Conservation (phyloP, 2,888 invertebrate species). For the Melipona beecheii region DNA sequence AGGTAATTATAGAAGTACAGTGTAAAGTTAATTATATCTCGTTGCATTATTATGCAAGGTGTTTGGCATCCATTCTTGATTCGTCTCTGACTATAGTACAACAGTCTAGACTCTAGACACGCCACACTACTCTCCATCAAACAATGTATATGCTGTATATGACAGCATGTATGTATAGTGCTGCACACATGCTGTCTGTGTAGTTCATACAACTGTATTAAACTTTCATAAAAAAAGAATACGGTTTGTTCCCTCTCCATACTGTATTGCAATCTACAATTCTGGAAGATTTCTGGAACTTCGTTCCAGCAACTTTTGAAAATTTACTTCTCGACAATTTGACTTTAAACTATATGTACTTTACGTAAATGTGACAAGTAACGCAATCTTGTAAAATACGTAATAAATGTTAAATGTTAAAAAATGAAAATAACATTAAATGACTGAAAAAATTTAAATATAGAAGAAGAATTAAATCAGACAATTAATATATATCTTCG, state of each 20-base stretch:
- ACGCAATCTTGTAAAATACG: not conserved
- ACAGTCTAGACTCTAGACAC: slow-evolving; percentile 53
- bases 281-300: slow-evolving; percentile 16
- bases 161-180: slow-evolving; percentile 2
- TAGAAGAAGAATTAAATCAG: not conserved
- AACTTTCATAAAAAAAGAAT: slow-evolving; percentile 49
- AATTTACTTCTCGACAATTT: not conserved
- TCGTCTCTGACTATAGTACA: slow-evolving; percentile 53
- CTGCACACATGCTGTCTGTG: slow-evolving; percentile 23
- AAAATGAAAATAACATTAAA: not conserved
- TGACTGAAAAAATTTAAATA: not conserved
- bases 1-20: slow-evolving; percentile 42
- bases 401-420: not conserved
- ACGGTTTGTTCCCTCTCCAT: slow-evolving; percentile 62
- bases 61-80: slow-evolving; percentile 49
- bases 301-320: not conserved
- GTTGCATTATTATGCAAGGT: slow-evolving; percentile 41
- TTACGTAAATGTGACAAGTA: not conserved
- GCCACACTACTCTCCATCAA: slow-evolving; percentile 35
- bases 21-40: slow-evolving; percentile 47
- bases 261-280: slow-evolving; percentile 34
- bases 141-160: not conserved
- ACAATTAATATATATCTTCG: not conserved
- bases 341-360: not conserved
- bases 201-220: slow-evolving; percentile 33